Evolutionary conservation across 2,888 invertebrate species (phyloP).

Genomic region (Drosophila sordidapex): DNA sequence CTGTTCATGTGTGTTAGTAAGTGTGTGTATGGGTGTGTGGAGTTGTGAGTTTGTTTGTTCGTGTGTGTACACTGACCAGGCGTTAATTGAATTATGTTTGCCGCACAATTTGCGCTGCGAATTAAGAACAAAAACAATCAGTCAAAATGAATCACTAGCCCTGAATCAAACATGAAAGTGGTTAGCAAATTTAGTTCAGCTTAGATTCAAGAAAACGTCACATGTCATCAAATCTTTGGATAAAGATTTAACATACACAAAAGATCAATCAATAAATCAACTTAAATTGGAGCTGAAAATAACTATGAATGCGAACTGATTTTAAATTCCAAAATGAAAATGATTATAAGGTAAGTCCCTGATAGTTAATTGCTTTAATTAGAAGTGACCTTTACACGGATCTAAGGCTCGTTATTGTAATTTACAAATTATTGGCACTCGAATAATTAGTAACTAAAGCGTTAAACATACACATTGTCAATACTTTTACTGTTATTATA

Average conservation of each 20-base stretch:
- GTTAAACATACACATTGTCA: not conserved
- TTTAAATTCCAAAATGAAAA: not conserved
- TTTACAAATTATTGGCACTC: not conserved
- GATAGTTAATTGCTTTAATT: constrained; percentile 7
- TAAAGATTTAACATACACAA: not conserved
- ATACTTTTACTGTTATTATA: not conserved
- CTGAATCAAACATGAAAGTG: constrained; percentile 15
- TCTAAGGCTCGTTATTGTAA: too few species aligned
- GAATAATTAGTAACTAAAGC: not conserved
- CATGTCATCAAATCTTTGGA: not conserved
- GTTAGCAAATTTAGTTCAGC: constrained; percentile 12
- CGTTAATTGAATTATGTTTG: constrained; percentile 78
- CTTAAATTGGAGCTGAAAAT: too few species aligned
- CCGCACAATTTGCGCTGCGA: constrained; percentile 66
- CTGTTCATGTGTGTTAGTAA: constrained; percentile 9
- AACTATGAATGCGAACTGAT: not conserved
- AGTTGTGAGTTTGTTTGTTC: constrained; percentile 22
- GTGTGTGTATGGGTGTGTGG: constrained; percentile 13
- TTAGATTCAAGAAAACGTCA: not conserved
- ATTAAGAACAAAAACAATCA: constrained; percentile 41
- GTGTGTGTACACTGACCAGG: constrained; percentile 53
- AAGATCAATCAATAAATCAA: not conserved
- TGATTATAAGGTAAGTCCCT: not conserved
- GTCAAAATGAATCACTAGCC: constrained; percentile 30
- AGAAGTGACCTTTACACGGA: not conserved